Conservation (phyloP, 92 coral and sea anemone genomes). For the Meandrina meandrites region DNA sequence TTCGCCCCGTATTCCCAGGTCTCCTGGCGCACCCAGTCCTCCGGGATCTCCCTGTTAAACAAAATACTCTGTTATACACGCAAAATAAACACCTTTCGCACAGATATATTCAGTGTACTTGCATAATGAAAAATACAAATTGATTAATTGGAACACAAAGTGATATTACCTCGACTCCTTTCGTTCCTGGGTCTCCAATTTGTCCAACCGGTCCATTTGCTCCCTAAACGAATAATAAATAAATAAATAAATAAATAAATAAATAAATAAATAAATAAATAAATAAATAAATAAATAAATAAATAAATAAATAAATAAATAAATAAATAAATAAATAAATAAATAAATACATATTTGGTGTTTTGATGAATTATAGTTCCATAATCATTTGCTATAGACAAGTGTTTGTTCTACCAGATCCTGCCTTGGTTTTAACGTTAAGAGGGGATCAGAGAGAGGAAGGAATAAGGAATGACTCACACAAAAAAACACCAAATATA, state of each 20-base stretch:
- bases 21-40: conserved; percentile 30
- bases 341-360: not conserved
- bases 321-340: not conserved
- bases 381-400: not conserved
- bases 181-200: conserved; percentile 52
- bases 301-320: not conserved
- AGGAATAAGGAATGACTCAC: not conserved
- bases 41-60: conserved; percentile 31
- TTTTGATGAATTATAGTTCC: too few species aligned
- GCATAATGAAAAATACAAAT: not conserved
- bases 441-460: not conserved
- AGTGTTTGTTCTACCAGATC: not conserved
- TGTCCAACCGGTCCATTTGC: conserved; percentile 31
- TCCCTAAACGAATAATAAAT: conserved; percentile 27
- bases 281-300: not conserved
- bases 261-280: not conserved
- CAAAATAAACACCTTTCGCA: not conserved
- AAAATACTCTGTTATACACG: not conserved
- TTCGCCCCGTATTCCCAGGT: conserved; percentile 29
- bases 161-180: conserved; percentile 50
- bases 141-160: not conserved
- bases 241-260: not conserved
- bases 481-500: not conserved
- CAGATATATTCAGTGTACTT: not conserved
- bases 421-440: not conserved